Conservation (phyloP, 2,888 invertebrate species). For the Leucoptera coffeella region DNA sequence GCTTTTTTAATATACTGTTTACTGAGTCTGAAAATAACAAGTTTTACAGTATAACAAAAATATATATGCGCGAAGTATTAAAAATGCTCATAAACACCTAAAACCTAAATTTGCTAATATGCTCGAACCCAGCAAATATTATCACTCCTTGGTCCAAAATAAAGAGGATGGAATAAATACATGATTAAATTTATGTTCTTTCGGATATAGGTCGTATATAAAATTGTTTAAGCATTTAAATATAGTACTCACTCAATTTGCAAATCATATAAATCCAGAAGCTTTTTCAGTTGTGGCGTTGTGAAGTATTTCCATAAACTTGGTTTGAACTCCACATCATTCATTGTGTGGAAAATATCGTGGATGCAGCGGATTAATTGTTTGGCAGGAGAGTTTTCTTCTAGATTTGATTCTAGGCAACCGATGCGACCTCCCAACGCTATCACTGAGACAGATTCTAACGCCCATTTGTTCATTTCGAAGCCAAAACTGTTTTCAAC, state of each 20-base stretch:
- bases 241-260: slow-evolving; percentile 17
- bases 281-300: slow-evolving; percentile 18
- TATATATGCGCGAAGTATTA: too few relatives aligned
- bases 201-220: too few relatives aligned
- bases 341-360: slow-evolving; percentile 13
- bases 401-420: slow-evolving; percentile 20
- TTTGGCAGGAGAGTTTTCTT: slow-evolving; percentile 21
- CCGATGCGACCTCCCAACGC: slow-evolving; percentile 28
- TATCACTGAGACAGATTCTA: slow-evolving; percentile 48
- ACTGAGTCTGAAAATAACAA: slow-evolving; percentile 11
- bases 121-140: too few relatives aligned
- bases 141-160: too few relatives aligned
- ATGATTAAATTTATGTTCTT: too few relatives aligned
- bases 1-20: slow-evolving; percentile 15
- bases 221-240: background rate
- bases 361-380: slow-evolving; percentile 22
- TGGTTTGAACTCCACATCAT: slow-evolving; percentile 22
- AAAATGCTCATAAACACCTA: too few relatives aligned
- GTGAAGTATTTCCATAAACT: slow-evolving; percentile 18
- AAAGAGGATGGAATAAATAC: too few relatives aligned
- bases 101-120: too few relatives aligned
- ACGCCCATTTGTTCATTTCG: slow-evolving; percentile 57
- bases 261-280: slow-evolving; percentile 21
- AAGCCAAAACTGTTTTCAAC: slow-evolving; percentile 47
- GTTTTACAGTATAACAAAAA: too few relatives aligned